Base-by-base conservation (phyloP, 2,113 vertebrate species). In the Pyxicephalus adspersus region DNA sequence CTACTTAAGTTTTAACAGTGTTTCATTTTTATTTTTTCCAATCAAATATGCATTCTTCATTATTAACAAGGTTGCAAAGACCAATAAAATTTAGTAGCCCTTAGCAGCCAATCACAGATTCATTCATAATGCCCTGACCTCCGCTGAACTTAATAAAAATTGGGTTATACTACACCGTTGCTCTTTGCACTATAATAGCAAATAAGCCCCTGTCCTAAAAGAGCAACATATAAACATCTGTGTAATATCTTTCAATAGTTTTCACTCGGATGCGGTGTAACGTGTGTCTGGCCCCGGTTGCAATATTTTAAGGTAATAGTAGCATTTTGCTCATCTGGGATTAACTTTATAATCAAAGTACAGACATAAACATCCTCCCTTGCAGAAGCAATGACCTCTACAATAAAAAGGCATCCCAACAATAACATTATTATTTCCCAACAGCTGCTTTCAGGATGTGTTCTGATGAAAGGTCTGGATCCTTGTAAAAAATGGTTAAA, bases 361-460 rank as follows among this genome's bases (percentile, higher is more conserved):
- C 79, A 81, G 79, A 81, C 79, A 74, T 81, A 81, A 74, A 81
- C 79, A 74, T 81, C 79, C 79, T 81, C 79, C 50, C 20, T 29
- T 74, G 67, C 70, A 64, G 60, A 51, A 45, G 70, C 51, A 45
- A 55, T 81, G 79, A 81, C 79, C 79, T 81, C 79, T 81, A 55
- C 60, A 63, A 74, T 81, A 81, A 73, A 73, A 73, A 81, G 79
- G 58, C 50, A 64, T 64, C 67, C 79, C 79, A 81, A 74, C 79
- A 81, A 73, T 65, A 81, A 81, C 70, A 81, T 81, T 73, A 81
- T 81, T 74, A 81, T 81, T 81, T 81, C 70, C 79, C 87, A 91
- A 90, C 20, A 25, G 81, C 85, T 89, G 90, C 57, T 89, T 88
- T 84, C 76, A 85, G 81, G 61, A 63, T 86, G 83, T 85, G 84